phyloP scores from a whole-genome alignment of 2,888 invertebrate genomes.

The Drosophila seclusa region DNA sequence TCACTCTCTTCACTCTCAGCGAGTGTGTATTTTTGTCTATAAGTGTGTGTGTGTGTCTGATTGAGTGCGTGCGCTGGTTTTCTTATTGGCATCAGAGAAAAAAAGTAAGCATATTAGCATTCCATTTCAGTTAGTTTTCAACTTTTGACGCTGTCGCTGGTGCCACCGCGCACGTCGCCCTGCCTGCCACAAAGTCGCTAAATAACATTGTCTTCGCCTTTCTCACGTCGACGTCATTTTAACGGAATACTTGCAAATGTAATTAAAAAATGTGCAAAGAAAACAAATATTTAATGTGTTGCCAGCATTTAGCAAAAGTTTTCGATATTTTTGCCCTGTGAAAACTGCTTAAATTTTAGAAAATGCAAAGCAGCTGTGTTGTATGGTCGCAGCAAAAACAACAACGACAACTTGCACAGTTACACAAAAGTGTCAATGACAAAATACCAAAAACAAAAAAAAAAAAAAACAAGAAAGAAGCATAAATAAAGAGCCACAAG shows the following conservation, averaged over 20 bases:
- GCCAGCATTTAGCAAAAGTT: slow-evolving; percentile 2
- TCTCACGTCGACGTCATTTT: slow-evolving; percentile 35
- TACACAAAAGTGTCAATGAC: slow-evolving; percentile 54
- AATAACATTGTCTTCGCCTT: slow-evolving; percentile 41
- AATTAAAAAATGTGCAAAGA: slow-evolving; percentile 30
- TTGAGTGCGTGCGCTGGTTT: slow-evolving; percentile 75
- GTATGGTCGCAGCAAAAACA: slow-evolving; percentile 13
- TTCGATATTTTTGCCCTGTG: slow-evolving; percentile 16
- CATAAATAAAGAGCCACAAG: slow-evolving; percentile 62
- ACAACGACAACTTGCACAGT: slow-evolving; percentile 31
- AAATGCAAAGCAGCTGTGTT: slow-evolving; percentile 56
- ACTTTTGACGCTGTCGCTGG: slow-evolving; percentile 71
- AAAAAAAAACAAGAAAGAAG: slow-evolving; percentile 18
- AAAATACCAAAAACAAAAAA: slow-evolving; percentile 32
- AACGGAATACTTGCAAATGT: slow-evolving; percentile 36
- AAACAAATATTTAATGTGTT: slow-evolving; percentile 49
- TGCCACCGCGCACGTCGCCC: slow-evolving; percentile 20
- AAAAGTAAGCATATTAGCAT: slow-evolving; percentile 73
- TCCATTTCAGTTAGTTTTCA: slow-evolving; percentile 78
- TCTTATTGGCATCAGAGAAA: slow-evolving; percentile 74
- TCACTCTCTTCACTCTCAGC: slow-evolving; percentile 35
- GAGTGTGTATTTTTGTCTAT: slow-evolving; percentile 3
- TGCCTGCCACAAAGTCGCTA: slow-evolving; percentile 16
- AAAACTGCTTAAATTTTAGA: slow-evolving; percentile 26
- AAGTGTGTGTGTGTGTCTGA: slow-evolving; percentile 10